Percentiles rank a stretch among this genome's conserved stretches.
Conservation (phyloP, 2,797 vertebrate genomes). For the Characodon lateralis region DNA sequence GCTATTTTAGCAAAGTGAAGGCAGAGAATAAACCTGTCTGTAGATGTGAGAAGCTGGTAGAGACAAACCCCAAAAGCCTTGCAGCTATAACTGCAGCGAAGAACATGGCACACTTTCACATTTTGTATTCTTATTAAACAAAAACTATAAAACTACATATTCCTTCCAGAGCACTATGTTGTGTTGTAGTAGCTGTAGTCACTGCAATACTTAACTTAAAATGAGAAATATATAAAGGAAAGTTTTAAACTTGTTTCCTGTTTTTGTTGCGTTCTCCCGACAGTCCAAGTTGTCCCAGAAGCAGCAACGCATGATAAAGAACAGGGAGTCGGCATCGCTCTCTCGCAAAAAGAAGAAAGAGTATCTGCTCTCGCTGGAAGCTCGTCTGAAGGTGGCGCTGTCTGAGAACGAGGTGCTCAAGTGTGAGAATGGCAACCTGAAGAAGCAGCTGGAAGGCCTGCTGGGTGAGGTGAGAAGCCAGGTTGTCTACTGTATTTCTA, state of each 20-base stretch:
- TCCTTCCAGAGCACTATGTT: neutral
- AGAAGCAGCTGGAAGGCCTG: slow-evolving; percentile 90
- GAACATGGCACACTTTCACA: neutral
- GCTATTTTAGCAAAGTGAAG: neutral
- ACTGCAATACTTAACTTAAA: neutral
- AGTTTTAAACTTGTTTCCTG: slow-evolving; percentile 4
- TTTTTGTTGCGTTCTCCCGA: slow-evolving; percentile 16
- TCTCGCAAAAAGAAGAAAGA: slow-evolving; percentile 97
- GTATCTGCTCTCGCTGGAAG: slow-evolving; percentile 90
- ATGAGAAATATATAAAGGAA: slow-evolving; percentile 2
- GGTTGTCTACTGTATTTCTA: neutral
- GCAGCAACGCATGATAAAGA: slow-evolving; percentile 98
- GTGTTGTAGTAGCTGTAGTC: neutral
- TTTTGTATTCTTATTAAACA: neutral
- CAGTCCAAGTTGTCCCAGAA: slow-evolving; percentile 87
- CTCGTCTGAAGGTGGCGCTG: slow-evolving; percentile 87
- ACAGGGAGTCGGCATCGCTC: slow-evolving; percentile 93
- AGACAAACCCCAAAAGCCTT: neutral
- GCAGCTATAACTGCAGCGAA: neutral
- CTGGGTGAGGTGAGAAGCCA: slow-evolving; percentile 85
- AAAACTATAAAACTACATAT: neutral
- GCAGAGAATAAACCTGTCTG: neutral
- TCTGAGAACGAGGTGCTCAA: slow-evolving; percentile 90
- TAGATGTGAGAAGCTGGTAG: neutral
- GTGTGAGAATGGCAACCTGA: slow-evolving; percentile 90